A percentile compares a stretch with the other conserved stretches of the same genome.
Evolutionary conservation across 2,888 invertebrate genomes (phyloP).

Genomic region (Protodeltote pygarga): DNA sequence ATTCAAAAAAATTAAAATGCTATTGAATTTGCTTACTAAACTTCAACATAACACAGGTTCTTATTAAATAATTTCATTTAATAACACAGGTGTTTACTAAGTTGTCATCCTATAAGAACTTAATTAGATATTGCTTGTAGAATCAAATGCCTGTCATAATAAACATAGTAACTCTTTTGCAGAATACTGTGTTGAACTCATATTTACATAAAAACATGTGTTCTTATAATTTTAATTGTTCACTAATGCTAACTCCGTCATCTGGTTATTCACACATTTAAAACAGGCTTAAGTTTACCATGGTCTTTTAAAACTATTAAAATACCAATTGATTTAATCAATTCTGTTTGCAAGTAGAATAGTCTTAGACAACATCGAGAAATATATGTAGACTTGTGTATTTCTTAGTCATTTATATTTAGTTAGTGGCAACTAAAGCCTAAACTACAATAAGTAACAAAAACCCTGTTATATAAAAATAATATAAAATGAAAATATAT

Average conservation of each 20-base stretch:
- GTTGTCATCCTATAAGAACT: conserved; percentile 40
- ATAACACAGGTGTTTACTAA: neutral
- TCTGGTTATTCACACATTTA: conserved; percentile 63
- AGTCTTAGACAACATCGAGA: too few species aligned
- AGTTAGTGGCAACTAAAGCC: too few species aligned
- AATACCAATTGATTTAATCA: too few species aligned
- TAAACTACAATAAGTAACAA: too few species aligned
- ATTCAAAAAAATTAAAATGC: too few species aligned
- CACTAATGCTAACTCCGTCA: conserved; percentile 51
- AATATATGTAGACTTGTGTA: too few species aligned
- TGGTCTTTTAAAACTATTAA: conserved; percentile 21
- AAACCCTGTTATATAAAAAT: too few species aligned
- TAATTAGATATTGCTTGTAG: conserved; percentile 22
- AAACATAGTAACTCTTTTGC: conserved; percentile 51
- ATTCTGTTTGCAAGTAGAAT: too few species aligned
- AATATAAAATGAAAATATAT: too few species aligned
- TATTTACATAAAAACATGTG: conserved; percentile 76
- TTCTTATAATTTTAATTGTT: conserved; percentile 60
- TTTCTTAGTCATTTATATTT: too few species aligned
- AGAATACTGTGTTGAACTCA: conserved; percentile 53
- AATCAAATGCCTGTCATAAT: conserved; percentile 56
- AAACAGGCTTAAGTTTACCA: conserved; percentile 50
- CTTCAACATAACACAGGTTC: too few species aligned
- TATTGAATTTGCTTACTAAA: too few species aligned
- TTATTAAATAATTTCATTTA: neutral